These are phyloP conservation scores for Reticulitermes speratus DNA, from an alignment of 1,140 invertebrate genomes.

Conservation along the genomic window DNA sequence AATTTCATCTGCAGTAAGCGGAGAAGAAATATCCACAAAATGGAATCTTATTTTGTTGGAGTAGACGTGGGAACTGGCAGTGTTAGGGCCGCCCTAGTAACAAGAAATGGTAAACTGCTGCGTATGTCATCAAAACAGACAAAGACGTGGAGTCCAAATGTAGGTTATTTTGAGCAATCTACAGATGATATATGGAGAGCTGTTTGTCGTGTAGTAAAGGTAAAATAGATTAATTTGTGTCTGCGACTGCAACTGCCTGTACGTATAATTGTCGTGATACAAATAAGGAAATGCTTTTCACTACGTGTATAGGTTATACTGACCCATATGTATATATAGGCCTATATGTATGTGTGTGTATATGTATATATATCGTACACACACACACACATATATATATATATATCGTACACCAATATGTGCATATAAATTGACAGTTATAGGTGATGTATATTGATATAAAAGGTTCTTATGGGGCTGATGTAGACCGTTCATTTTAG, in stretches of 20 bases:
- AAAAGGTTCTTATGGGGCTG: background rate
- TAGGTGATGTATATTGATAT: no score
- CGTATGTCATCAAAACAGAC: conserved; percentile 64
- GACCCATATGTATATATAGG: no score
- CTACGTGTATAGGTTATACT: no score
- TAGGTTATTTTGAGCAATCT: conserved; percentile 89
- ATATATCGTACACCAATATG: no score
- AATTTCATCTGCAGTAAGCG: no score
- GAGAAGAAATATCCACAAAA: background rate
- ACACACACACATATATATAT: no score
- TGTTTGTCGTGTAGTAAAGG: conserved; percentile 66
- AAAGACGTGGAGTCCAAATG: conserved; percentile 72
- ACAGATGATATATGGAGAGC: conserved; percentile 85
- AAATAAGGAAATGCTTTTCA: no score
- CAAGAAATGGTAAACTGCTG: conserved; percentile 63
- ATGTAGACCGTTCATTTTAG: conserved; percentile 48
- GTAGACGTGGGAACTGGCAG: conserved; percentile 94
- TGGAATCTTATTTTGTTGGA: conserved; percentile 64
- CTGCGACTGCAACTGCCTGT: no score
- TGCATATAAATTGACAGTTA: no score
- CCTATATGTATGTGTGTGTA: no score
- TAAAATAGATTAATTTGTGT: conserved; percentile 44
- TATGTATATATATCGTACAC: no score
- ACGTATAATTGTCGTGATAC: no score
- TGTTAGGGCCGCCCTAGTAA: conserved; percentile 78